phyloP scores from a whole-genome alignment of 2,113 vertebrate species.

The Anhinga anhinga region DNA sequence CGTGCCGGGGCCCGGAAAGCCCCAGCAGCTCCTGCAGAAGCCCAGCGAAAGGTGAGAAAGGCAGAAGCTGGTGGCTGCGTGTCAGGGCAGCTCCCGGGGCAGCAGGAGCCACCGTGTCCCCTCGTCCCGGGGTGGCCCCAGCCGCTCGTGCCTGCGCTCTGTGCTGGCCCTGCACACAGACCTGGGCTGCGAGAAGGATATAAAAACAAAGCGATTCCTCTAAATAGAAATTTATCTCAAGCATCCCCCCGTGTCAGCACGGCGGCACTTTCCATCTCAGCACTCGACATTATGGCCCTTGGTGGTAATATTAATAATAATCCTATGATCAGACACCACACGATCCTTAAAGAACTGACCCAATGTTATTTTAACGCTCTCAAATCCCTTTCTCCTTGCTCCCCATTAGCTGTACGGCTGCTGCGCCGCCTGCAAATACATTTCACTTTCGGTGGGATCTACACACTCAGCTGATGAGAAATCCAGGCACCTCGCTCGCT shows the following conservation, averaged over 20 bases:
- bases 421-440: not conserved
- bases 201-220: not conserved
- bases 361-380: not conserved
- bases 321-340: not conserved
- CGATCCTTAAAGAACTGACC: not conserved
- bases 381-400: not conserved
- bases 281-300: not conserved
- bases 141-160: fast-evolving
- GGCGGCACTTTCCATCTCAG: not conserved
- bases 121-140: not conserved
- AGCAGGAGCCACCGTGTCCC: not conserved
- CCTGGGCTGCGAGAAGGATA: not conserved
- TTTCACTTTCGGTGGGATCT: not conserved
- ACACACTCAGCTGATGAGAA: slow-evolving; percentile 24
- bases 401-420: not conserved
- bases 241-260: not conserved
- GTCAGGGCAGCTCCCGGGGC: not conserved
- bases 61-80: fast-evolving
- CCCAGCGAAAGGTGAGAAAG: not conserved
- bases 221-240: not conserved
- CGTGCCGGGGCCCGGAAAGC: fast-evolving
- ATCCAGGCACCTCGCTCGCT: slow-evolving; percentile 14
- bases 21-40: not conserved
- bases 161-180: not conserved
- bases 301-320: not conserved